Percentiles rank a stretch among this genome's conserved stretches.
Conservation (phyloP, 2,888 invertebrate genomes). For the Muscina levida region DNA sequence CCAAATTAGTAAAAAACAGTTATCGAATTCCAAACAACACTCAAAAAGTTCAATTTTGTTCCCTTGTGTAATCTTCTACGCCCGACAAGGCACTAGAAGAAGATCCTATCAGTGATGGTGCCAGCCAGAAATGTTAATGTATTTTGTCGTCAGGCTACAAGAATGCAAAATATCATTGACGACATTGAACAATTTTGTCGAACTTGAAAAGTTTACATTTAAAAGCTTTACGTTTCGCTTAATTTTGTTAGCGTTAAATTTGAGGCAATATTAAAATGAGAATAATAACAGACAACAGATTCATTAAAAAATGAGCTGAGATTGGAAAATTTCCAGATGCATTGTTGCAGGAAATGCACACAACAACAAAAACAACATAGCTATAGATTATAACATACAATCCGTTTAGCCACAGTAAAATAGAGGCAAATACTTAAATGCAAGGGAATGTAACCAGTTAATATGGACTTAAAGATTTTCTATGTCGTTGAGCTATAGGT, state of each 20-base stretch:
- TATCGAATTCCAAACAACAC: too few relatives aligned
- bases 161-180: conserved; percentile 69
- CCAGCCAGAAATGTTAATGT: conserved; percentile 44
- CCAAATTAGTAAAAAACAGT: too few relatives aligned
- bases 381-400: conserved; percentile 77
- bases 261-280: neutral
- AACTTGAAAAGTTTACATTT: conserved; percentile 79
- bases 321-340: conserved; percentile 5
- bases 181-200: conserved; percentile 79
- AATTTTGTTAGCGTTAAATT: conserved; percentile 9
- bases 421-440: conserved; percentile 41
- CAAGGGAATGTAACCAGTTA: conserved; percentile 28
- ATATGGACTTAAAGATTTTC: conserved; percentile 17
- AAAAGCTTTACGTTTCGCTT: conserved; percentile 74
- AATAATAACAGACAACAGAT: neutral
- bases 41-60: too few relatives aligned
- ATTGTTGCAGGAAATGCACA: conserved; percentile 2
- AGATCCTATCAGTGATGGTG: neutral
- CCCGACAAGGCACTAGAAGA: too few relatives aligned
- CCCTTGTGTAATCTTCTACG: too few relatives aligned
- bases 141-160: conserved; percentile 28
- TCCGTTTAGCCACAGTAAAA: conserved; percentile 67
- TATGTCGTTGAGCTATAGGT: conserved; percentile 1
- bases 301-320: neutral
- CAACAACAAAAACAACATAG: conserved; percentile 55